Evolutionary conservation across 2,888 invertebrate species (phyloP), one percentile per base, ranked within the genome.

Genomic region (Platycnemis pennipes): DNA sequence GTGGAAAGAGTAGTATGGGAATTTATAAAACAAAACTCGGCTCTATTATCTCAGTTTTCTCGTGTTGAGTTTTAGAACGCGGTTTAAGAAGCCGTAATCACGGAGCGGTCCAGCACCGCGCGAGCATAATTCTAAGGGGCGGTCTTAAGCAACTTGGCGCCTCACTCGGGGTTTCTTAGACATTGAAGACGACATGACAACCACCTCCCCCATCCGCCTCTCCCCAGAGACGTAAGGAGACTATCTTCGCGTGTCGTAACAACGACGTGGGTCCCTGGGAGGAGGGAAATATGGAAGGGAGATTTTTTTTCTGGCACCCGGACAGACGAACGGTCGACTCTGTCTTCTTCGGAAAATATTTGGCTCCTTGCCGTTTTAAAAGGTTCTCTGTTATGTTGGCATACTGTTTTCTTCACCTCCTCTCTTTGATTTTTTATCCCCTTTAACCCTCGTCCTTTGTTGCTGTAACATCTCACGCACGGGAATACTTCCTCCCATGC

Each of bases 351-450:
- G 37, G 46, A 63, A 89, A 56, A 56, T 89, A 19, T 89, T n/a
- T 89, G 89, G 89, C 89, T 53, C 89, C 42, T 31, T 89, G 89
- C 89, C 89, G 53, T 56, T 42, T 56, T 53, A 37, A 89, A 89
- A 89, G 89, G 89, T 89, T 89, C 89, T 31, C 37, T 49, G 37
- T 53, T 49, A 53, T 37, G 37, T 89, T 56, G 49, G 53, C 87
- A 26, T 45, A 42, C 53, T 42, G 37, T 37, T 37, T 11, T 31
- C 16, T 69, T 69, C 22, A n/a, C n/a, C 22, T 56, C 56, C 56
- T 7, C 31, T 69, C 69, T 69, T 22, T 22, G 56, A 13, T 11
- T 22, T 22, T 56, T 56, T 56, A 19, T 13, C 56, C 56, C 4
- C 19, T 3, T 56, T 56, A 13, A 19, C 13, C 19, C 22, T 56